Evolutionary conservation across 2,113 vertebrate species (phyloP).

Genomic region (Symphodus melops): DNA sequence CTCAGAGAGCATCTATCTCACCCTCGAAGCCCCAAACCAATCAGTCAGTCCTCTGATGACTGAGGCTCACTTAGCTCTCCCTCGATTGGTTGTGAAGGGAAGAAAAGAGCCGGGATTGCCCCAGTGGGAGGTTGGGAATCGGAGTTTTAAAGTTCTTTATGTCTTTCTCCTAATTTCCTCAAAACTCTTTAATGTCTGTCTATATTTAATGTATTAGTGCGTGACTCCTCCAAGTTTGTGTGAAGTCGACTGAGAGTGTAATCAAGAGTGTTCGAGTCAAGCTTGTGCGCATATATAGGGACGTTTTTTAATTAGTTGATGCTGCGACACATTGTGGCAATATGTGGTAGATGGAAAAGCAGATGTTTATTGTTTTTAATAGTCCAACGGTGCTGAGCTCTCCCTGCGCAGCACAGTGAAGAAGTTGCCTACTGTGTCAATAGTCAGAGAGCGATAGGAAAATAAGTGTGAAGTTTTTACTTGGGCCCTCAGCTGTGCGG

Average conservation of each 20-base stretch:
- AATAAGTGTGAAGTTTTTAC: conserved; percentile 3
- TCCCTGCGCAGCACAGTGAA: conserved; percentile 38
- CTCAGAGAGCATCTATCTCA: conserved; percentile 53
- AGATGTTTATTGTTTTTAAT: conserved; percentile 78
- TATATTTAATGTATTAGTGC: conserved; percentile 55
- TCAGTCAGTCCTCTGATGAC: conserved; percentile 76
- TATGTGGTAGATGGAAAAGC: conserved; percentile 65
- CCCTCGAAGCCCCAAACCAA: conserved; percentile 76
- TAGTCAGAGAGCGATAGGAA: conserved; percentile 40
- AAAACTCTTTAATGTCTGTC: conserved; percentile 74
- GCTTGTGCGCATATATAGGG: conserved; percentile 36
- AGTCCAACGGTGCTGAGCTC: conserved; percentile 60
- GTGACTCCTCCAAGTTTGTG: conserved; percentile 31
- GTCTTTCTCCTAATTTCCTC: conserved; percentile 74
- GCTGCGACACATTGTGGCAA: conserved; percentile 70
- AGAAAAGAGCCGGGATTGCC: conserved; percentile 67
- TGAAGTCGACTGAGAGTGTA: conserved; percentile 17
- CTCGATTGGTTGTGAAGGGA: conserved; percentile 72
- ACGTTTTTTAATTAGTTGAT: conserved; percentile 75
- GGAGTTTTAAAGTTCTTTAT: conserved; percentile 76
- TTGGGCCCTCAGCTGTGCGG: conserved; percentile 19
- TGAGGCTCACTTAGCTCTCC: conserved; percentile 69
- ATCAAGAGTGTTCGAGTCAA: conserved; percentile 46
- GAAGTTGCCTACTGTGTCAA: conserved; percentile 44
- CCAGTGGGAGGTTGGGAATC: conserved; percentile 76